A percentile compares a stretch with the other conserved stretches of the same genome.
Conservation (phyloP, 1,140 invertebrate species). For the Nymphalis io region DNA sequence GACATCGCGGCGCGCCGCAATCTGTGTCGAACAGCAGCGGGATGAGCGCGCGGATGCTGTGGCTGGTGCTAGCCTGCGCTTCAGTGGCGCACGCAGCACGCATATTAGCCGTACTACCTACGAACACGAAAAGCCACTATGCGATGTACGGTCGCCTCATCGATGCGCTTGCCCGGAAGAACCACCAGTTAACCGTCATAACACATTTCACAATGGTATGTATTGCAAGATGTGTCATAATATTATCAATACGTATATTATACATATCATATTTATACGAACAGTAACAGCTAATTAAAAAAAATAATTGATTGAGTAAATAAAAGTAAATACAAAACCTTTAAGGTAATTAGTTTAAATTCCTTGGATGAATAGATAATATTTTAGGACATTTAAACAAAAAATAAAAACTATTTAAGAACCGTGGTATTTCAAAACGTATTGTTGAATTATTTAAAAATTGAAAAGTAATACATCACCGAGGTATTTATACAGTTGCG, state of each 20-base stretch:
- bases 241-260: not conserved
- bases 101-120: conserved; percentile 73
- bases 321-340: too few relatives aligned
- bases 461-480: too few relatives aligned
- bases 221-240: conserved; percentile 30
- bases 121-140: conserved; percentile 78
- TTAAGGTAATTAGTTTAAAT: too few relatives aligned
- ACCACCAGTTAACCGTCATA: conserved; percentile 86
- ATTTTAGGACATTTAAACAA: too few relatives aligned
- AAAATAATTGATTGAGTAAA: too few relatives aligned
- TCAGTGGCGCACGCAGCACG: conserved; percentile 59
- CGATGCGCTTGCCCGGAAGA: conserved; percentile 82
- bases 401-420: too few relatives aligned
- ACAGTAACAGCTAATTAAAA: too few relatives aligned
- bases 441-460: too few relatives aligned
- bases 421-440: too few relatives aligned
- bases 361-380: too few relatives aligned
- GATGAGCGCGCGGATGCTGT: conserved; percentile 65
- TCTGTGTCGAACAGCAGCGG: conserved; percentile 53
- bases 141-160: conserved; percentile 81
- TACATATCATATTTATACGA: not conserved
- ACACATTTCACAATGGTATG: conserved; percentile 82
- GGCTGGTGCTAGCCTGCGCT: conserved; percentile 49
- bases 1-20: conserved; percentile 40
- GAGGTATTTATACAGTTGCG: too few relatives aligned